Base-by-base conservation (phyloP, 2,797 vertebrate species). In the Sciurus carolinensis region DNA sequence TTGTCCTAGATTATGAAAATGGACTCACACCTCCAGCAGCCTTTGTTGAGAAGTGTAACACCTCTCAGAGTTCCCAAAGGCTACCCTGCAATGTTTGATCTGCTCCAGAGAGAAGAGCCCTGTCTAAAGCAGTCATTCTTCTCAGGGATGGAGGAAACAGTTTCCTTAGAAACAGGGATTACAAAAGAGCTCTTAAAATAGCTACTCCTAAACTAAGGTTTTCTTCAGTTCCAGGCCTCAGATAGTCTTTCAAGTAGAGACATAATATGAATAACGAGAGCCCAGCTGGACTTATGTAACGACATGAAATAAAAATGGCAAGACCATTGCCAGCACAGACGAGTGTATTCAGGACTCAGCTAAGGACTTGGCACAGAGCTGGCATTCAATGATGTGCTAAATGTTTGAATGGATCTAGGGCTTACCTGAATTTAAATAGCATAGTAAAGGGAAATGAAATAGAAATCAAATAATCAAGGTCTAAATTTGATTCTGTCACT, bases 161-260 rank as follows among this genome's bases (percentile, higher is more conserved):
- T 97, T 97, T 95, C 97, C 98, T 96, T 98, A 98, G 98, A 97
- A 97, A 96, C 95, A 69, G 7, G 90, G 59, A 73, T 95, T 73
- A 97, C 95, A 96, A 95, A 97, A 96, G 97, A 84, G 87, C 94
- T 93, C 94, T 97, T 93, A 97, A 95, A 97, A 94, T 94, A 97
- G 91, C 95, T 92, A 76, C 90, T 97, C 93, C 62, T 95, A 20
- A 81, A 57, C 92, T 95, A 88, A 44, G 93, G 91, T 88, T 96
- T 96, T 76, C 95, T 90, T 75, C 92, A 96, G 87, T 88, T 50
- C 42, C 83, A 59, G 77, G 67, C 75, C 66, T 95, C 84, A 39
- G 88, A 84, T 69, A 94, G 79, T 92, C 92, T 92, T 97, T 98
- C 94, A 97, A 88, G 87, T 95, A 87, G 87, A 96, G 91, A 72